phyloP scores from a whole-genome alignment of 2,797 vertebrate genomes.

The Ptychadena robeensis region DNA sequence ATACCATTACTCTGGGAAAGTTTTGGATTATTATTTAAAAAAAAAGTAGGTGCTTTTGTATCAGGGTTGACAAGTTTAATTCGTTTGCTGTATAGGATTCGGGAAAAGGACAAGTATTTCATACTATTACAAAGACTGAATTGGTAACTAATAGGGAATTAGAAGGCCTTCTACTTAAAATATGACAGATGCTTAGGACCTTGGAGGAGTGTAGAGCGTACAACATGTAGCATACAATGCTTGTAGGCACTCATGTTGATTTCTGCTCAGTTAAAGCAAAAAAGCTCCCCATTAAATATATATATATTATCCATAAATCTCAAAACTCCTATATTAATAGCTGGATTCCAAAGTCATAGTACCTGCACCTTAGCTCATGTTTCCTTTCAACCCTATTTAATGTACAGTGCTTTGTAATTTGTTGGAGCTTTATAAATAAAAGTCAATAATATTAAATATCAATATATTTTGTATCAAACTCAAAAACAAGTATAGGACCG shows the following conservation, averaged over 20 bases:
- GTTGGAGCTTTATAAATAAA: too few species aligned
- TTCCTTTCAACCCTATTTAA: too few species aligned
- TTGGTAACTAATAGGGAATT: not conserved
- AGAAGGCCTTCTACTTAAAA: not conserved
- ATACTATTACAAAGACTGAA: not conserved
- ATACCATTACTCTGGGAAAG: slow-evolving; percentile 17
- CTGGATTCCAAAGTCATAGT: too few species aligned
- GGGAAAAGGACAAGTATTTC: not conserved
- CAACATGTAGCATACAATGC: not conserved
- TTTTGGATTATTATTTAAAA: not conserved
- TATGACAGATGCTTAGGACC: not conserved
- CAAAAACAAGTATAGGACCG: too few species aligned
- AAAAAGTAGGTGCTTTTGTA: slow-evolving; percentile 6
- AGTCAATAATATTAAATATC: too few species aligned
- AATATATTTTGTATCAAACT: too few species aligned
- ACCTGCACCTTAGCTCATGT: too few species aligned
- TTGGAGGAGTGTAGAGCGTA: not conserved
- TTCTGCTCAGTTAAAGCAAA: not conserved
- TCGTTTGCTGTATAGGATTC: not conserved
- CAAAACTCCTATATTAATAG: too few species aligned
- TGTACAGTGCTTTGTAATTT: too few species aligned
- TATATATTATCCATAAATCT: too few species aligned
- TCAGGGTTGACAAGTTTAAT: not conserved
- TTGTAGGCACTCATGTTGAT: not conserved
- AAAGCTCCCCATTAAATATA: too few species aligned